These are phyloP conservation scores for Drosophila asahinai DNA, from an alignment of 1,140 invertebrate species.

Conservation along the genomic window DNA sequence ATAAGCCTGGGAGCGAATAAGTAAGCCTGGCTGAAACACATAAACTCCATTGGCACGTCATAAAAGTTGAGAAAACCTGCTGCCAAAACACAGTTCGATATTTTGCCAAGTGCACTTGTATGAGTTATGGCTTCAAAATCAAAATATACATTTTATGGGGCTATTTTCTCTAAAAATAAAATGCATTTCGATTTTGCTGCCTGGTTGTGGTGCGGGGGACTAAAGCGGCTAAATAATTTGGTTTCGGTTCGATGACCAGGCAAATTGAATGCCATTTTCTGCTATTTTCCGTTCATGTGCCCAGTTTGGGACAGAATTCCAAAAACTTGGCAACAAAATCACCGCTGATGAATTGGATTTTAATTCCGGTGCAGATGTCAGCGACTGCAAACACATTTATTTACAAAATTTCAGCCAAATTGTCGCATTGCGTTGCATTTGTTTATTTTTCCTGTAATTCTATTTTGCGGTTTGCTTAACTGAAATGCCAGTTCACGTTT, in stretches of 20 bases:
- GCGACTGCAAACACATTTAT: slow-evolving; percentile 20
- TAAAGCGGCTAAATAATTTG: slow-evolving; percentile 26
- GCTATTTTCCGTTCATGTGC: slow-evolving; percentile 4
- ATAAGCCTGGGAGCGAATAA: slow-evolving; percentile 3
- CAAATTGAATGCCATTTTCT: slow-evolving; percentile 36
- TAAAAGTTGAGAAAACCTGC: slow-evolving; percentile 2
- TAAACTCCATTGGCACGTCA: slow-evolving; percentile 11
- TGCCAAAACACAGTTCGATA: neutral
- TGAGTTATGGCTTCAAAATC: slow-evolving; percentile 8
- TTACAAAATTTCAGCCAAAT: slow-evolving; percentile 18
- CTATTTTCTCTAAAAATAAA: slow-evolving; percentile 18
- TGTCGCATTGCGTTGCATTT: slow-evolving; percentile 41
- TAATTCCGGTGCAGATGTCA: slow-evolving; percentile 25
- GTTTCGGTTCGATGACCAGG: slow-evolving; percentile 6
- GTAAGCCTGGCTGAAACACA: slow-evolving; percentile 18
- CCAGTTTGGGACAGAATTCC: slow-evolving; percentile 12
- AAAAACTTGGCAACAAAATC: slow-evolving; percentile 13
- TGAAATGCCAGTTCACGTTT: slow-evolving; percentile 23
- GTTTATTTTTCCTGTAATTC: slow-evolving; percentile 43
- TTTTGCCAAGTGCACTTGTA: slow-evolving; percentile 17
- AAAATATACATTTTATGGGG: slow-evolving; percentile 15
- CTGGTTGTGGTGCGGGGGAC: neutral
- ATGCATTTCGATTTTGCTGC: slow-evolving; percentile 7
- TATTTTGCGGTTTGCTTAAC: slow-evolving; percentile 40
- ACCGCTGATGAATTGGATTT: slow-evolving; percentile 40